Evolutionary conservation across 2,797 vertebrate species (phyloP).

Genomic region (Siniperca obscura): DNA sequence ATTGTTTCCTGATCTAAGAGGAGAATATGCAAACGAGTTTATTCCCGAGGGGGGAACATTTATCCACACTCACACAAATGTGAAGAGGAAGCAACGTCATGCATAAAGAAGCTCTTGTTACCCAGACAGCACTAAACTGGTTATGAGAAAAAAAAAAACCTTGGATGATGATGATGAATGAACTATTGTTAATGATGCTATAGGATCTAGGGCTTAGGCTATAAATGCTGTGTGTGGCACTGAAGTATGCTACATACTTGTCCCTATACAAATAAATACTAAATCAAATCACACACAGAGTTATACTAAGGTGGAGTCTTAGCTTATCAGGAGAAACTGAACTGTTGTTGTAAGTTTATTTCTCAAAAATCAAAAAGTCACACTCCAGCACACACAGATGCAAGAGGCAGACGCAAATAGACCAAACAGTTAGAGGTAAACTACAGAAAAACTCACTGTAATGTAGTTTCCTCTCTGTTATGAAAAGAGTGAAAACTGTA

Average conservation of each 20-base stretch:
- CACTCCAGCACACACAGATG: neutral
- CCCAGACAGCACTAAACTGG: slow-evolving; percentile 35
- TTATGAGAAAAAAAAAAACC: slow-evolving; percentile 13
- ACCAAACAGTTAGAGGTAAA: slow-evolving; percentile 8
- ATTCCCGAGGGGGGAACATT: slow-evolving; percentile 6
- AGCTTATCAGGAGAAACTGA: neutral
- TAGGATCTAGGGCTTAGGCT: neutral
- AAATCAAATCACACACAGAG: neutral
- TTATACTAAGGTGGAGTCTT: neutral
- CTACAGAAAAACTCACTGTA: neutral
- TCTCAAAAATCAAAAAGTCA: neutral
- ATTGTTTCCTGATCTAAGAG: slow-evolving; percentile 17
- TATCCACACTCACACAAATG: neutral
- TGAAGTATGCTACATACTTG: too few species aligned
- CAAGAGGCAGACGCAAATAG: neutral
- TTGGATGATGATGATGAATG: slow-evolving; percentile 5
- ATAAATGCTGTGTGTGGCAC: too few species aligned
- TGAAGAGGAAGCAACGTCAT: neutral
- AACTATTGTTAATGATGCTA: slow-evolving; percentile 8
- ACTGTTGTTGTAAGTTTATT: neutral
- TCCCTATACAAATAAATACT: too few species aligned
- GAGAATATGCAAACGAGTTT: slow-evolving; percentile 19
- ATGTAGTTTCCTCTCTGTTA: slow-evolving; percentile 12
- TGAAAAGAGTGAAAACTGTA: slow-evolving; percentile 32
- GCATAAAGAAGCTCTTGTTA: slow-evolving; percentile 31